These are phyloP conservation scores for Lepidurus apus DNA, from an alignment of 1,140 invertebrate genomes.

Conservation along the genomic window DNA sequence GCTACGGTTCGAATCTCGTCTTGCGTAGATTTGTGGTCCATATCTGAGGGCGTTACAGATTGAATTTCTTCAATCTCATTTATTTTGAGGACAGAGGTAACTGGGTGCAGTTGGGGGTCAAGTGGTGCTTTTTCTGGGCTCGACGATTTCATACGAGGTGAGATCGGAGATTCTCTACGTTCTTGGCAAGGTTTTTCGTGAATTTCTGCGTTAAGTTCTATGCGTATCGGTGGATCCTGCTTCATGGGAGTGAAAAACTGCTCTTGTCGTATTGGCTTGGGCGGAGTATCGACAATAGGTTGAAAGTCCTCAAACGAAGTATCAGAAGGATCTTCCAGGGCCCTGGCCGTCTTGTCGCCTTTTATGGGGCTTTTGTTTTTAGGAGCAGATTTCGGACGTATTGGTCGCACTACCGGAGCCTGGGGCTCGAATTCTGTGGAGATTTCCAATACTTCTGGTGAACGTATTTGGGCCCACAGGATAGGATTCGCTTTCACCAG, in stretches of 20 bases:
- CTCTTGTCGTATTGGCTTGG: background rate
- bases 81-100: too few relatives aligned
- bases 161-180: background rate
- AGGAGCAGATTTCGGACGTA: background rate
- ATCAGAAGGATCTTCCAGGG: background rate
- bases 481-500: conserved; percentile 29
- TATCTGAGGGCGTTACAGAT: too few relatives aligned
- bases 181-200: background rate
- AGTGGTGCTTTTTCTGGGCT: too few relatives aligned
- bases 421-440: background rate
- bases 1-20: too few relatives aligned
- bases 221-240: background rate
- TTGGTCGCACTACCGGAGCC: background rate
- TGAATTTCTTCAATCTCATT: too few relatives aligned
- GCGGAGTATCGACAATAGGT: background rate
- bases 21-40: too few relatives aligned
- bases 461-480: conserved; percentile 25
- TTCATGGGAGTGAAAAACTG: background rate
- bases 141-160: too few relatives aligned
- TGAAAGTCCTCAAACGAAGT: background rate
- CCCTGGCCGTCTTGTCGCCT: background rate
- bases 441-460: conserved; percentile 4
- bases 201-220: background rate
- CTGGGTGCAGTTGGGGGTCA: too few relatives aligned
- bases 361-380: background rate